Evolutionary conservation across 1,140 invertebrate species (phyloP).

Genomic region (Melanaphis sacchari): DNA sequence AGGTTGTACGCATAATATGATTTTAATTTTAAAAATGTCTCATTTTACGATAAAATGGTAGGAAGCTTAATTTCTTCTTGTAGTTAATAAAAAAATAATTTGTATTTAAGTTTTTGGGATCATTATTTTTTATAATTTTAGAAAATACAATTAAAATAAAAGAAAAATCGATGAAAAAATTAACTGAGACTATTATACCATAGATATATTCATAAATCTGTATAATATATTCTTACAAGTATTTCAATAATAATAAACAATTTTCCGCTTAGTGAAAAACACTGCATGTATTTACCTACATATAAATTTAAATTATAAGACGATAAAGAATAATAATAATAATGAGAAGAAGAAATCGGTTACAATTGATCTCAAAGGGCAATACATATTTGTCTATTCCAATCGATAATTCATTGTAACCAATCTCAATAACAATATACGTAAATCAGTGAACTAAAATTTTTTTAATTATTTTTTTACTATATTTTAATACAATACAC

Average conservation of each 20-base stretch:
- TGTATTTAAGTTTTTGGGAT: not conserved
- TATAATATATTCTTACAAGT: no score
- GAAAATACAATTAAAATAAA: not conserved
- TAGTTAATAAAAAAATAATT: not conserved
- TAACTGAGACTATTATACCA: no score
- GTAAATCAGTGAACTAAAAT: not conserved
- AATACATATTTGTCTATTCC: not conserved
- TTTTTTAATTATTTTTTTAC: not conserved
- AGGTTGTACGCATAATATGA: not conserved
- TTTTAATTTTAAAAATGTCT: not conserved
- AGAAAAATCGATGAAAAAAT: not conserved
- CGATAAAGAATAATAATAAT: not conserved
- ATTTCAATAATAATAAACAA: no score
- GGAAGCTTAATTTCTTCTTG: not conserved
- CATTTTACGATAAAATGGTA: not conserved
- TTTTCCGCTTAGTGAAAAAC: not conserved
- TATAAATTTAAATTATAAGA: not conserved
- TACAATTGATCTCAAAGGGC: not conserved
- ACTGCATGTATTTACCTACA: not conserved
- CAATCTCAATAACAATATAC: not conserved
- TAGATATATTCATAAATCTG: no score
- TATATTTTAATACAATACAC: no score
- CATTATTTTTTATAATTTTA: not conserved
- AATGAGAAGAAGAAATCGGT: not conserved
- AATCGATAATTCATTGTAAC: not conserved